These are phyloP conservation scores for Chelonia mydas DNA, from an alignment of 2,797 vertebrate genomes.

Conservation along the genomic window DNA sequence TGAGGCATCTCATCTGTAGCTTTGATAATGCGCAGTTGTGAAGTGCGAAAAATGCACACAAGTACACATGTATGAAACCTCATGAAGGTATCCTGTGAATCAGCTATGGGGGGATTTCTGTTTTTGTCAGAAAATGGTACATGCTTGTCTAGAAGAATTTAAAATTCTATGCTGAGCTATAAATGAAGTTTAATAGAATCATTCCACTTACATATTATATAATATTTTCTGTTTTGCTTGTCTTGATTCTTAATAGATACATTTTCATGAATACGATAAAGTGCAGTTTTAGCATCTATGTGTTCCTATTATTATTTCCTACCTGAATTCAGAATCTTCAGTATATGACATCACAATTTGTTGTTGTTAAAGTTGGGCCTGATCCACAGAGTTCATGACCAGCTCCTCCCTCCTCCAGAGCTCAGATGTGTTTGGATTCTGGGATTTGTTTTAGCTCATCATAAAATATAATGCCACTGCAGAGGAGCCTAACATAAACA, in stretches of 20 bases:
- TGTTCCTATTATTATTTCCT: background rate
- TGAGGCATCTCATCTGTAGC: background rate
- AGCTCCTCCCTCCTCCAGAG: background rate
- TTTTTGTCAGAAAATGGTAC: background rate
- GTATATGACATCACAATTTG: background rate
- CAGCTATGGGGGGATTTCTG: background rate
- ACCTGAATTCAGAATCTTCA: background rate
- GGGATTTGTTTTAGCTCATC: background rate
- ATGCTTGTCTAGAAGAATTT: background rate
- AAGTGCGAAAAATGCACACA: background rate
- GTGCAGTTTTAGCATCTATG: background rate
- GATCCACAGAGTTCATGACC: background rate
- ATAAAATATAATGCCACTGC: background rate
- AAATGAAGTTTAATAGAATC: background rate
- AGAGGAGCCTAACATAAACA: background rate
- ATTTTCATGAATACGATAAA: background rate
- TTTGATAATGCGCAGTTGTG: background rate
- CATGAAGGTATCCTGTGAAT: background rate
- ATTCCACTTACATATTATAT: background rate
- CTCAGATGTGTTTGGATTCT: background rate
- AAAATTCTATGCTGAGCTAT: background rate
- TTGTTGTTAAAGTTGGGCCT: background rate
- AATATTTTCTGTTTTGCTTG: background rate
- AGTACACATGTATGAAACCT: background rate
- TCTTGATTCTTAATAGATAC: background rate